A percentile compares a stretch with the other conserved stretches of the same genome.
phyloP scores from a whole-genome alignment of 2,113 vertebrate genomes.

The Melanocharis versteri region DNA sequence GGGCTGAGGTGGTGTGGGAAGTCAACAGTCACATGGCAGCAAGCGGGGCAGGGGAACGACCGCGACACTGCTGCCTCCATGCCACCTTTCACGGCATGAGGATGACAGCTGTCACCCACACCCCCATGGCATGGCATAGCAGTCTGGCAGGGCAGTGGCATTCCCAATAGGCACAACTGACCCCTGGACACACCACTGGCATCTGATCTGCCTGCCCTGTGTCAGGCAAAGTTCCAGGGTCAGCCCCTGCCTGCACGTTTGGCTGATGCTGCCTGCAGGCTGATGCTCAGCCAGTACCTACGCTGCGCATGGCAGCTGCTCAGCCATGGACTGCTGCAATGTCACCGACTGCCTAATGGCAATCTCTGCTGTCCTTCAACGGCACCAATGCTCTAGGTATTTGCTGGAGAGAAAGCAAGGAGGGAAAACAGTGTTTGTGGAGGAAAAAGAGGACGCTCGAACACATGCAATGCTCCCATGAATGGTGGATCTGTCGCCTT shows the following conservation, averaged over 20 bases:
- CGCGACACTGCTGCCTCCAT: not conserved
- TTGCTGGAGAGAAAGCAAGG: not conserved
- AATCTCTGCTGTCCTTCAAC: not conserved
- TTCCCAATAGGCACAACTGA: not conserved
- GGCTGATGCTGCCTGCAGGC: not conserved
- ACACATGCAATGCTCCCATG: not conserved
- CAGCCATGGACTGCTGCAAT: not conserved
- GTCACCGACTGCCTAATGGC: not conserved
- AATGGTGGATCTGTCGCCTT: rapidly evolving
- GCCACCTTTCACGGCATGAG: rapidly evolving
- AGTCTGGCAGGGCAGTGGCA: not conserved
- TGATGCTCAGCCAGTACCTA: no score
- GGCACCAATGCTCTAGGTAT: not conserved
- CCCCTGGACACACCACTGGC: no score
- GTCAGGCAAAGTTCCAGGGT: not conserved
- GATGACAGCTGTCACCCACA: not conserved
- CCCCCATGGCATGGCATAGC: not conserved
- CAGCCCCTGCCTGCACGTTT: not conserved
- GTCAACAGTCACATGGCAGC: not conserved
- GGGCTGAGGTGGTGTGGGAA: not conserved
- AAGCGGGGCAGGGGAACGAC: not conserved
- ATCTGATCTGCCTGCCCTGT: not conserved
- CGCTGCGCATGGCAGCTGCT: not conserved
- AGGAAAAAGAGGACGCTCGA: not conserved
- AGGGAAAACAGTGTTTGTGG: not conserved